A percentile compares a stretch with the other conserved stretches of the same genome.
Evolutionary conservation across 2,113 vertebrate genomes (phyloP).

Genomic region (Lycocorax pyrrhopterus): DNA sequence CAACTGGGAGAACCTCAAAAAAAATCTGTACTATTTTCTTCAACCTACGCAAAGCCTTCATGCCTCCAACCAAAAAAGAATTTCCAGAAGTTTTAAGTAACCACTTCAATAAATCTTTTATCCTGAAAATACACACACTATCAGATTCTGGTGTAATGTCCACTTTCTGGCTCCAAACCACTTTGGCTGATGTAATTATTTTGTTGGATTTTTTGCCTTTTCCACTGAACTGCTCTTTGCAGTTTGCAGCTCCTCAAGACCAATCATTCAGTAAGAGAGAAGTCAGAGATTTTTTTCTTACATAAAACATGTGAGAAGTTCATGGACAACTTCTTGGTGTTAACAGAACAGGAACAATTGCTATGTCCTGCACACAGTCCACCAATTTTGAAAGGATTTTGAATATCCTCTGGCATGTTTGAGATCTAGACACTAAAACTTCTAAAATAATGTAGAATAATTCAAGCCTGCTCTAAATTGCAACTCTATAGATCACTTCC

Average conservation of each 20-base stretch:
- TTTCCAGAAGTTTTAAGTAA: background rate
- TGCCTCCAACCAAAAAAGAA: background rate
- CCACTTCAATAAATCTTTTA: background rate
- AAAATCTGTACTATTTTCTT: background rate
- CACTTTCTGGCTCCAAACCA: background rate
- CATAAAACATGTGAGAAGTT: background rate
- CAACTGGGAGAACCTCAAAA: background rate
- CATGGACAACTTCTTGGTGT: background rate
- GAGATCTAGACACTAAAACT: background rate
- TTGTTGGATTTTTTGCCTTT: background rate
- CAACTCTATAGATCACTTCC: rapidly evolving
- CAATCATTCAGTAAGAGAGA: background rate
- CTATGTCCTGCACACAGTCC: background rate
- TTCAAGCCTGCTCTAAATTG: background rate
- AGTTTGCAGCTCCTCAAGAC: background rate
- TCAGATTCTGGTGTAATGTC: background rate
- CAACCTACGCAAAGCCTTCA: background rate
- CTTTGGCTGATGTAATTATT: background rate
- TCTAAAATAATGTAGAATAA: background rate
- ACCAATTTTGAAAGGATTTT: background rate
- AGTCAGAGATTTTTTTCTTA: background rate
- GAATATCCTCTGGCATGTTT: background rate
- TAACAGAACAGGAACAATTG: background rate
- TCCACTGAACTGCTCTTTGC: background rate
- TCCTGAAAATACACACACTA: background rate